Base-by-base conservation (phyloP, 1,140 invertebrate species). In the Helicoverpa zea region DNA sequence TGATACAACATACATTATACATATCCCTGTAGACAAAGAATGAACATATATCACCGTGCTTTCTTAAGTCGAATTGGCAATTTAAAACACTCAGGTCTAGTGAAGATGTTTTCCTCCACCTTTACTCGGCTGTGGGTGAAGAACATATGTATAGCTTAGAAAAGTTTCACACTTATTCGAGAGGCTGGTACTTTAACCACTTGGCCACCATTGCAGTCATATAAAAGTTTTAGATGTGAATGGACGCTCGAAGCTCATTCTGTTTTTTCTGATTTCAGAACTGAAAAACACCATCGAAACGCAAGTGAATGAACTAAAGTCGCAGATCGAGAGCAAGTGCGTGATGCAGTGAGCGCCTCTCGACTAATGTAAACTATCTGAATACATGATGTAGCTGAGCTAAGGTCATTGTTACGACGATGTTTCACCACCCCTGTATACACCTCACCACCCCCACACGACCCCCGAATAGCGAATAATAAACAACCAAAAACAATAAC, bases 211-310 rank as follows among this genome's bases (percentile, higher is more conserved):
- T n/a, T n/a, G n/a, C n/a, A 23, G 23, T 23, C 7, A 35, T 35
- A 7, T 35, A 7, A 43, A 43, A 43, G 5, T 43, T 43, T 43
- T 43, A 43, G 35, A 43, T 43, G 5, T 7, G 7, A 35, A 35
- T 35, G 35, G 35, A 35, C 5, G 9, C 35, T 43, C 35, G 35
- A 9, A 43, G 13, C 35, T 64, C 4, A 70, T 29, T 52, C 14
- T 29, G 2, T 49, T 91, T 90, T 88, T 93, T 92, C 87, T 82
- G 73, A 75, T 97, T 97, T 87, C 97, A 99, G 98, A 98, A 96
- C 95, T 99, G 96, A 98, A 98, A 96, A 98, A 98, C 96, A 97
- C 98, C 94, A 97, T 99, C 96, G 98, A 98, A 96, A 98, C 98
- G 91, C 98, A 98, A 97, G 98, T 98, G 95, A 98, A 97, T 95